Percentiles rank a stretch among this genome's conserved stretches.
These are phyloP conservation scores for Pollenia angustigena DNA, from an alignment of 2,888 invertebrate genomes.

Conservation along the genomic window DNA sequence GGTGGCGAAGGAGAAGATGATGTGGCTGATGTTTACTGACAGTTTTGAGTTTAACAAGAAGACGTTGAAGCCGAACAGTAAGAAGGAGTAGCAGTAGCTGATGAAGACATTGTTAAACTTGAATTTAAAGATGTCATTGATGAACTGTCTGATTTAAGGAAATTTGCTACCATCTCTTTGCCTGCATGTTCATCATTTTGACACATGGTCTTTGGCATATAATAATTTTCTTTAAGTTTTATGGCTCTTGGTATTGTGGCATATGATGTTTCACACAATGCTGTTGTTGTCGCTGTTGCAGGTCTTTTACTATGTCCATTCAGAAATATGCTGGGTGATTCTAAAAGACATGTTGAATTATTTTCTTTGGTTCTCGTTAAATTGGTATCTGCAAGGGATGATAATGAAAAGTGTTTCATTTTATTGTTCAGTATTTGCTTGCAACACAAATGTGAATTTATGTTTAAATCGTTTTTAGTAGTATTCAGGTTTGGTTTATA, in stretches of 20 bases:
- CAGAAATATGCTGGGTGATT: constrained; percentile 54
- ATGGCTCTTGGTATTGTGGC: constrained; percentile 60
- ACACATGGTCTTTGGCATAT: neutral
- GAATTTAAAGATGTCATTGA: constrained; percentile 54
- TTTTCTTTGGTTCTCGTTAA: constrained; percentile 81
- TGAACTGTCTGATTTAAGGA: constrained; percentile 43
- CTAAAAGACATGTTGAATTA: constrained; percentile 38
- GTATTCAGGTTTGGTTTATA: constrained; percentile 62
- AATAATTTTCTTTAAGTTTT: constrained; percentile 13
- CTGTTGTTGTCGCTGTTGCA: neutral
- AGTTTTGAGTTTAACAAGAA: constrained; percentile 23
- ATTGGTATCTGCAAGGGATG: constrained; percentile 82
- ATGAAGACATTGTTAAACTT: constrained; percentile 28
- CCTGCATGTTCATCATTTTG: constrained; percentile 19
- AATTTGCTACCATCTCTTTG: constrained; percentile 51
- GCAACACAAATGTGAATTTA: constrained; percentile 68
- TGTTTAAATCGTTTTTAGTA: constrained; percentile 51
- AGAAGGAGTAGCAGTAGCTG: neutral
- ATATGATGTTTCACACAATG: constrained; percentile 48
- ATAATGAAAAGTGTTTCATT: constrained; percentile 82
- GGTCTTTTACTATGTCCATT: constrained; percentile 39
- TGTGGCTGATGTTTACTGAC: constrained; percentile 34
- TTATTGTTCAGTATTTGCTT: constrained; percentile 69
- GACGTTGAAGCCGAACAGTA: neutral
- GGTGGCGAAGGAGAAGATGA: neutral